Base-by-base conservation (phyloP, 2,113 vertebrate genomes). In the Trogon surrucura region DNA sequence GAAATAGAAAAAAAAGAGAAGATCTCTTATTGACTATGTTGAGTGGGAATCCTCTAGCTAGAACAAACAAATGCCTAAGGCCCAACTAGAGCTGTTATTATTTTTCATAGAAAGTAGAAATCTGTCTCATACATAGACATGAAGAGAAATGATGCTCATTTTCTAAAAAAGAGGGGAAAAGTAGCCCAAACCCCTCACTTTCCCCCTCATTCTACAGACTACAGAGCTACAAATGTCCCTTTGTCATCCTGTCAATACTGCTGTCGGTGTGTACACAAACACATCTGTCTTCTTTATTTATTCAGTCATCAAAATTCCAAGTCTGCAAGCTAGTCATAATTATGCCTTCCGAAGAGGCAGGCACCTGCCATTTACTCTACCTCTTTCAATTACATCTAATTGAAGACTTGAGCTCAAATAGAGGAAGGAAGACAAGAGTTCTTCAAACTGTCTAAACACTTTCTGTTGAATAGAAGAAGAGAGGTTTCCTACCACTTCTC, bases 351-450 rank as follows among this genome's bases (percentile, higher is more conserved):
- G 66, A 92, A 96, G 85, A 96, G 95, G 90, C 71, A 91, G 90
- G 60, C 91, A 94, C 92, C 92, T 97, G 95, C 91, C 93, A 91
- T 93, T 95, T 93, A 94, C 87, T 95, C 70, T 94, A 81, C 69
- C 72, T 88, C 94, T 93, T 94, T 79, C 85, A 95, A 93, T 97
- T 94, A 96, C 77, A 80, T 72, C 77, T 96, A 94, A 94, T 92
- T 96, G 90, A 96, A 94, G 85, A 81, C 77, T 93, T 88, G 72
- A 96, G 77, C 45, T 93, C 57, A 91, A 88, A 88, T 18, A 90
- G 83, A 92, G 93, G 93, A 94, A 96, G 88, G n/a, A 65, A 96
- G 88, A 97, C 92, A 97, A 96, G 93, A 83, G 93, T 93, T 95
- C 90, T 94, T 95, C 72, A 97, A 80, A 93, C 34, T 64, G 85